Evolutionary conservation across 2,797 vertebrate species (phyloP), one percentile per base, ranked within the genome.

Genomic region (Schizopygopsis malacanthus): DNA sequence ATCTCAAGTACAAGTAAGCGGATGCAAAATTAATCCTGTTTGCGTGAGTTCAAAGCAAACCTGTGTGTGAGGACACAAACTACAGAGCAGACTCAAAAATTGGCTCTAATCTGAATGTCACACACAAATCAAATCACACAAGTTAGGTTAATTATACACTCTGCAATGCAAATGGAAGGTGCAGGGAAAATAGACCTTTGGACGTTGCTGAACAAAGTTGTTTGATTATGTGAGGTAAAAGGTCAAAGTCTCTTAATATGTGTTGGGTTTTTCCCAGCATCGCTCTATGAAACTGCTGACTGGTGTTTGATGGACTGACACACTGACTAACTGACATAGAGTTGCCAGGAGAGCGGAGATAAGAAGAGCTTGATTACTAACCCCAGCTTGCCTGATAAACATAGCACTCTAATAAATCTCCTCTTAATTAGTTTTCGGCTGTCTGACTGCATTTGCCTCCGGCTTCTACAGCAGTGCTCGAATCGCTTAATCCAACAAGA

Each of bases 101-200:
- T 59, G 2, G 7, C 77, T 67, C 33, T 56, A 12, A 80, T 71
- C 41, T 25, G 33, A 11, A 9, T 12, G 18, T 18, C 39, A 65
- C 45, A 69, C 45, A 33, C 11, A 78, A 28, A 81, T 76, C 82
- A 63, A 63, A 63, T 61, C 41, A 33, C 10, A 25, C 77, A 84
- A 91, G 92, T 39, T 91, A 90, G 90, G 91, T 91, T 93, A 91
- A 88, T 71, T 82, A 81, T 90, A 93, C 86, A 90, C 63, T 86
- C 87, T 91, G 78, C 85, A 86, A 91, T 88, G 87, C 92, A 92
- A 90, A 92, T 88, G 76, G 89, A 84, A 92, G 90, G 89, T 83
- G 73, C 80, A 86, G 69, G 78, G 87, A 85, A 94, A 95, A 95
- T 86, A 93, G 91, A 95, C 93, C 90, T 95, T 95, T 93, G 88